phyloP scores from a whole-genome alignment of 2,113 vertebrate species.

The Falco punctatus region DNA sequence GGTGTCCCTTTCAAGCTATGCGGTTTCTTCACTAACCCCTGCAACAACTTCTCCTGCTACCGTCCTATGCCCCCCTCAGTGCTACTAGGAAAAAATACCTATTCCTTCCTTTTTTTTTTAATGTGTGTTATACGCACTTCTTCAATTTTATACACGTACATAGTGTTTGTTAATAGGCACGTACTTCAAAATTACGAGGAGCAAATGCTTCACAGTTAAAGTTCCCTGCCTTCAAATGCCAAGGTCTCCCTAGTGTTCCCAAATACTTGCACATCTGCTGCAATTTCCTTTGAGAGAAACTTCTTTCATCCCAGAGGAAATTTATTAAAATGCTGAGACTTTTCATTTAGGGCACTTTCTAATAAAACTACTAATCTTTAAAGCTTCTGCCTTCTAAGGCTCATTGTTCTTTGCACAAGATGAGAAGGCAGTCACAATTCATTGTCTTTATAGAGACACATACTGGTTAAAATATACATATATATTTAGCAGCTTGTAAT shows the following conservation, averaged over 20 bases:
- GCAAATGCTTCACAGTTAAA: neutral
- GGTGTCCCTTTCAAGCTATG: neutral
- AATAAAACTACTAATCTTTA: constrained; percentile 48
- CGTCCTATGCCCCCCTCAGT: too few relatives aligned
- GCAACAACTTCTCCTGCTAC: neutral
- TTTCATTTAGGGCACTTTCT: constrained; percentile 23
- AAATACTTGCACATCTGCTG: neutral
- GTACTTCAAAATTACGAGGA: neutral
- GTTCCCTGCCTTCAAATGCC: neutral
- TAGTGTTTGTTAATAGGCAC: neutral
- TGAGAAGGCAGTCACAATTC: constrained; percentile 17
- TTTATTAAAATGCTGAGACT: neutral
- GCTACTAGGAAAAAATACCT: neutral
- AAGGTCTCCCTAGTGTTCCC: neutral
- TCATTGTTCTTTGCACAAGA: constrained; percentile 19
- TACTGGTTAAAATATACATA: neutral
- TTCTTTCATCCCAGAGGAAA: constrained; percentile 2
- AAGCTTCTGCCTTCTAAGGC: neutral
- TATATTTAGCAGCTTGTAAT: neutral
- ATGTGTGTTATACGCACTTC: neutral
- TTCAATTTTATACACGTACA: neutral
- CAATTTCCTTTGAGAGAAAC: neutral
- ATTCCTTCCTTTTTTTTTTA: neutral
- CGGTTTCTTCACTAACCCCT: neutral
- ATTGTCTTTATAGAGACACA: neutral